Evolutionary conservation across 1,140 invertebrate genomes (phyloP), one percentile per base, ranked within the genome.

Genomic region (Drosophila ananassae): DNA sequence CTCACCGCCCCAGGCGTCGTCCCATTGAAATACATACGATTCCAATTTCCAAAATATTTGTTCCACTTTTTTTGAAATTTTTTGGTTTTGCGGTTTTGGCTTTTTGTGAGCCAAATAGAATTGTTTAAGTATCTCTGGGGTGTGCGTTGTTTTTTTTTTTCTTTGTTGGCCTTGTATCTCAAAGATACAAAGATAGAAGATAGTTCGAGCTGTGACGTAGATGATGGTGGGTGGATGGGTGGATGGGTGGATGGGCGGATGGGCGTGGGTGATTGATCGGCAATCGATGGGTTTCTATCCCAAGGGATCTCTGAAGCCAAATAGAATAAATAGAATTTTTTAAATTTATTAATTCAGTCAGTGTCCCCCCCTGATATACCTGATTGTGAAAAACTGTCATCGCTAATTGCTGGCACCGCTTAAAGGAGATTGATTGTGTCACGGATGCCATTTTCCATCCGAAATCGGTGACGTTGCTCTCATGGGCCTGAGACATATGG

Each of bases 31-130:
- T 78, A 37, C 47, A 63, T 61, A 62, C 68, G 4, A 73, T 68
- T 80, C 80, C 75, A 77, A 81, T 85, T 81, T 85, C 81, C 73
- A 85, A 81, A 44, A 81, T 78, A 87, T 85, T 77, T 85, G 77
- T 77, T 67, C 81, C 64, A 74, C 60, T 84, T 75, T 66, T 73
- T 55, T 51, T 12, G 4, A 17, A 12, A 10, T 13, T 22, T 50
- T 7, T 7, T 51, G 52, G 37, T 39, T 59, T 52, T 73, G 69
- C 66, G 67, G 67, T 69, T 68, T 69, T 69, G 64, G 52, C 47
- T 59, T 67, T 63, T 67, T 67, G 58, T 63, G 63, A 63, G 63
- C 63, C 66, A 69, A 69, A 68, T 56, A 63, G 54, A 56, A 69
- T 56, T 69, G 66, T 32, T 69, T 69, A 68, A 69, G 67, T 69